These are phyloP conservation scores for Scolopax bukidnonensis DNA, from an alignment of 2,797 vertebrate species.

Conservation along the genomic window DNA sequence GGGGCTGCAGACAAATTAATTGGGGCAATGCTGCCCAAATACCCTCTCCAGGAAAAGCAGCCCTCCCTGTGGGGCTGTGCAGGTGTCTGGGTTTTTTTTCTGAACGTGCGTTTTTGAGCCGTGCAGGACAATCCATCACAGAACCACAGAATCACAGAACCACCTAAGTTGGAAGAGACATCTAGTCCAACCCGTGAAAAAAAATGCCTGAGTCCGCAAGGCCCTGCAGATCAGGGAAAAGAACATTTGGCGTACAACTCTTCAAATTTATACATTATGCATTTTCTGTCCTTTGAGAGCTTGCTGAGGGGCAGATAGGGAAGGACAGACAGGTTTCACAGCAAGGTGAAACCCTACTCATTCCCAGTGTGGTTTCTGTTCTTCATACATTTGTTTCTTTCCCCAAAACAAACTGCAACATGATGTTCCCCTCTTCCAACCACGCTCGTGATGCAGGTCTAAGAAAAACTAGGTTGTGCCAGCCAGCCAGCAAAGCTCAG, in stretches of 20 bases:
- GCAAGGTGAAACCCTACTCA: neutral
- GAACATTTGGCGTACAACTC: neutral
- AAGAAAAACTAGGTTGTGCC: neutral
- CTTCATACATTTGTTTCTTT: neutral
- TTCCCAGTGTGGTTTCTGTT: neutral
- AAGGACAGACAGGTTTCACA: neutral
- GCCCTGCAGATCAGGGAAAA: neutral
- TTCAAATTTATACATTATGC: neutral
- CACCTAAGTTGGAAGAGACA: too few relatives aligned
- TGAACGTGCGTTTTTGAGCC: neutral
- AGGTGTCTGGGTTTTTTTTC: neutral
- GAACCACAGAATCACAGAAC: too few relatives aligned
- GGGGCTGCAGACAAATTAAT: slow-evolving; percentile 15
- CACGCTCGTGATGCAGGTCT: neutral
- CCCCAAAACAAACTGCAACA: neutral
- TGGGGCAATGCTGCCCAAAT: slow-evolving; percentile 20
- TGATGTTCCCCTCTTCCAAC: neutral
- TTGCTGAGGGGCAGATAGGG: neutral
- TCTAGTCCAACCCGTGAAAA: too few relatives aligned
- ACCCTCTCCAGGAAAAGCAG: slow-evolving; percentile 8
- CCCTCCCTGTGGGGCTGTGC: neutral
- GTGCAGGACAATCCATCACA: neutral
- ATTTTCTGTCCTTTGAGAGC: neutral
- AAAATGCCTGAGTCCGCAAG: neutral
- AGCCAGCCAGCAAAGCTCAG: neutral